These are phyloP conservation scores for Orthosia gracilis DNA, from an alignment of 2,888 invertebrate species.

Conservation along the genomic window DNA sequence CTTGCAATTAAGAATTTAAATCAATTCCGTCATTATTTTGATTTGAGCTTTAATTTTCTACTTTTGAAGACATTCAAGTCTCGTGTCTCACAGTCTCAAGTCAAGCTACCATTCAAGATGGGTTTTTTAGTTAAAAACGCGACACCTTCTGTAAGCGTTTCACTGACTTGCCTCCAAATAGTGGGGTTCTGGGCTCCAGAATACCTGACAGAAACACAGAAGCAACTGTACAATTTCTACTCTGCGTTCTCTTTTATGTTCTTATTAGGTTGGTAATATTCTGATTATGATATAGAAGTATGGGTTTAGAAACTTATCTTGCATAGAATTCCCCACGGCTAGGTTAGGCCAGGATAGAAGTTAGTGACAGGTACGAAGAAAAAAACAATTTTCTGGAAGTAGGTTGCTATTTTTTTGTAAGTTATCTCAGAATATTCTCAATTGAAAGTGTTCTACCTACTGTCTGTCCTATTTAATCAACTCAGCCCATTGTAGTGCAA, in stretches of 20 bases:
- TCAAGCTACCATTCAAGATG: conserved; percentile 67
- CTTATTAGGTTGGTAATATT: conserved; percentile 79
- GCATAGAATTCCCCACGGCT: too few species aligned
- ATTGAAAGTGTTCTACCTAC: not conserved
- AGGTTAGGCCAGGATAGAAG: too few species aligned
- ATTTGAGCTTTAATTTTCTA: conserved; percentile 39
- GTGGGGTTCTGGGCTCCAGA: conserved; percentile 85
- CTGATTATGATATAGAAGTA: not conserved
- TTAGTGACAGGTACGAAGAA: too few species aligned
- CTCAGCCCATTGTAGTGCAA: too few species aligned
- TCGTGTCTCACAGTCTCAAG: not conserved
- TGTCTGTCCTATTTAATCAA: too few species aligned
- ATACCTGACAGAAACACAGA: conserved; percentile 59
- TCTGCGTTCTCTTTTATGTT: conserved; percentile 82
- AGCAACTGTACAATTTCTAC: conserved; percentile 76
- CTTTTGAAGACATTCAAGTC: conserved; percentile 27
- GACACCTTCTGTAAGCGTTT: conserved; percentile 77
- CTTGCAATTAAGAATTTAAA: conserved; percentile 69
- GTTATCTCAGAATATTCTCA: not conserved
- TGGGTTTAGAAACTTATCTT: too few species aligned
- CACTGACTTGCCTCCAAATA: conserved; percentile 78
- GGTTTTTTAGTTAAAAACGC: conserved; percentile 77
- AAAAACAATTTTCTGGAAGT: too few species aligned
- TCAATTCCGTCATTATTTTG: conserved; percentile 64
- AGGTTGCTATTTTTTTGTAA: not conserved